Conservation (phyloP, 2,797 vertebrate genomes). For the Hyperoplus immaculatus region DNA sequence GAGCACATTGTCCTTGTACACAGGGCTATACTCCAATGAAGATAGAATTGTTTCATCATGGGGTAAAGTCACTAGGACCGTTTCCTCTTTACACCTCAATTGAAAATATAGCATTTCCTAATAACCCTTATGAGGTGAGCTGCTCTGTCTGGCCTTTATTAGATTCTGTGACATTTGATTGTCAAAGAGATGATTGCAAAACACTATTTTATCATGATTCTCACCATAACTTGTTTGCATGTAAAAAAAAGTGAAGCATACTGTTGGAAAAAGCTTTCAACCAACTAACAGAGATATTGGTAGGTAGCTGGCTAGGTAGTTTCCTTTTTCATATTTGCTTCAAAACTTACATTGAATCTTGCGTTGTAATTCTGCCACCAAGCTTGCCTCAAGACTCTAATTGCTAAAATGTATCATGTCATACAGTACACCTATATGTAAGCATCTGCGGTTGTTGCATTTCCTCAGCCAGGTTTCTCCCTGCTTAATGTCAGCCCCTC, state of each 20-base stretch:
- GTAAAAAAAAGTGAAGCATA: not conserved
- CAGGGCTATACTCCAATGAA: not conserved
- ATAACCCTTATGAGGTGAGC: not conserved
- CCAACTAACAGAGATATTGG: not conserved
- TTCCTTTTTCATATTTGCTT: too few species aligned
- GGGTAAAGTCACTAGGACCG: not conserved
- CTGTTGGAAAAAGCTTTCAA: not conserved
- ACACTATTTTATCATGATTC: not conserved
- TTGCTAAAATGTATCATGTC: not conserved
- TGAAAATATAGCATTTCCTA: not conserved
- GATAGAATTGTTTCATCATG: not conserved
- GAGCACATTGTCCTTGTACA: not conserved
- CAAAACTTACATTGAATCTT: not conserved
- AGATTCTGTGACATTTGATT: not conserved
- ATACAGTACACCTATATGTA: not conserved
- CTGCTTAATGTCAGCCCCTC: not conserved
- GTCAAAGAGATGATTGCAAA: not conserved
- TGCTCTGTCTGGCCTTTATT: not conserved
- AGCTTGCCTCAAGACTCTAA: not conserved
- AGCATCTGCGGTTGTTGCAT: not conserved
- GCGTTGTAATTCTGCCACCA: not conserved
- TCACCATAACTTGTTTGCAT: too few species aligned
- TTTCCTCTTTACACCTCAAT: not conserved
- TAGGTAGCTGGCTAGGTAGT: not conserved
- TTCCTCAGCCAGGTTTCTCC: not conserved